Conservation (phyloP, 1,140 invertebrate genomes). For the Bactericera cockerelli region DNA sequence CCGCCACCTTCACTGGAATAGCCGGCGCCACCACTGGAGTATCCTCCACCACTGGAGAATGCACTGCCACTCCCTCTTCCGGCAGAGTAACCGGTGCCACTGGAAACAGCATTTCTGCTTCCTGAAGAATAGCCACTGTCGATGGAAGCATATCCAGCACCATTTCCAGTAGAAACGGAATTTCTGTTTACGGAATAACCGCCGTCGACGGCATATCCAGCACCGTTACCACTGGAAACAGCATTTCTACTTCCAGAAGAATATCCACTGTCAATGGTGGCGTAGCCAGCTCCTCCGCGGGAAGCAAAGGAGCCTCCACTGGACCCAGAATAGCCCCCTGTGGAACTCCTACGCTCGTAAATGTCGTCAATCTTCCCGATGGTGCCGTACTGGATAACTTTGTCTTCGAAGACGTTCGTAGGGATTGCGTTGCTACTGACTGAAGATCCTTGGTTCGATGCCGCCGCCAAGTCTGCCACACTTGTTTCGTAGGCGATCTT, state of each 20-base stretch:
- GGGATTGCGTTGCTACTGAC: not conserved
- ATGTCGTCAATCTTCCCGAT: no score
- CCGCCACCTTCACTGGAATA: not conserved
- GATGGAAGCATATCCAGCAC: conserved; percentile 4
- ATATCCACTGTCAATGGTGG: conserved; percentile 1
- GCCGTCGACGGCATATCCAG: no score
- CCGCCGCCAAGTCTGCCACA: not conserved
- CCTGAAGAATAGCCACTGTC: no score
- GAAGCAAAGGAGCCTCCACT: no score
- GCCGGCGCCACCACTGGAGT: not conserved
- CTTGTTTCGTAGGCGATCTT: conserved; percentile 4
- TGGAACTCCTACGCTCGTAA: no score
- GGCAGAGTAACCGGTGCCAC: conserved; percentile 8
- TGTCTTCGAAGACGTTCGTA: not conserved
- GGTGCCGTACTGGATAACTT: no score
- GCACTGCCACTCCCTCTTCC: not conserved
- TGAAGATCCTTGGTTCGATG: not conserved
- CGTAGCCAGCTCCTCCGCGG: not conserved
- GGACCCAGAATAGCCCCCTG: no score
- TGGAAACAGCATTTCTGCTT: not conserved
- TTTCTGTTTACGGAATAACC: no score
- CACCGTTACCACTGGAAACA: not conserved
- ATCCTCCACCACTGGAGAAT: not conserved
- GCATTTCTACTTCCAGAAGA: conserved; percentile 5
- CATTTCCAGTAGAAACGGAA: no score